Evolutionary conservation across 2,797 vertebrate species (phyloP), one percentile per base, ranked within the genome.

Genomic region (Xiphophorus birchmanni): DNA sequence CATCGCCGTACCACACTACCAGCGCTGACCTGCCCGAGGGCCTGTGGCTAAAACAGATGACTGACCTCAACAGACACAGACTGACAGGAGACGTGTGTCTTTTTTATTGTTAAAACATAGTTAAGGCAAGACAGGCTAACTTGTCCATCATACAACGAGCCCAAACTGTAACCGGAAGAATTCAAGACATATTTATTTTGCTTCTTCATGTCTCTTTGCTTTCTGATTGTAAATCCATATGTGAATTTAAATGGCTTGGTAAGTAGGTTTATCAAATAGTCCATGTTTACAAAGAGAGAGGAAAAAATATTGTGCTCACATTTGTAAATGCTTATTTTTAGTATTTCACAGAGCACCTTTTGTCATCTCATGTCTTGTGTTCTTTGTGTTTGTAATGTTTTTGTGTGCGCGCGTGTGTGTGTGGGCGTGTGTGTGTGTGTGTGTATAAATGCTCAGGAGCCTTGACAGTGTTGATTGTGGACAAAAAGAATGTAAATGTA

Each of bases 1-100:
- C 84, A 96, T 98, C 91, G 93, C 96, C 78, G 96, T 97, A 78
- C 96, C 97, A 58, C 96, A 97, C 95, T 98, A 97, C 96, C 97
- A 97, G 90, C 97, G 96, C 95, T 98, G 96, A 98, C 91, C 77
- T 2, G 74, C 5, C 76, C 10, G 76, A 72, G 65, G 86, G 86
- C 12, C 74, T 72, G 84, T 85, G 82, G 87, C 29, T 18, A 80
- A 58, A 90, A 85, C 78, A 56, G 87, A 91, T 48, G 85, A 94
- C 87, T 86, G 85, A 93, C 93, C 92, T 93, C 93, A 92, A 73
- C 1, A 42, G 81, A 86, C 80, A 84, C 50, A 89, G 83, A 91
- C 86, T 83, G 87, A 81, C 82, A 71, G 77, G 80, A 85, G 77
- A 84, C 29, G 52, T 81, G 84, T 85, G 67, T 71, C 67, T 69